Percentiles rank a stretch among this genome's conserved stretches.
phyloP scores from a whole-genome alignment of 2,888 invertebrate species.

The Boloria euphrosyne region DNA sequence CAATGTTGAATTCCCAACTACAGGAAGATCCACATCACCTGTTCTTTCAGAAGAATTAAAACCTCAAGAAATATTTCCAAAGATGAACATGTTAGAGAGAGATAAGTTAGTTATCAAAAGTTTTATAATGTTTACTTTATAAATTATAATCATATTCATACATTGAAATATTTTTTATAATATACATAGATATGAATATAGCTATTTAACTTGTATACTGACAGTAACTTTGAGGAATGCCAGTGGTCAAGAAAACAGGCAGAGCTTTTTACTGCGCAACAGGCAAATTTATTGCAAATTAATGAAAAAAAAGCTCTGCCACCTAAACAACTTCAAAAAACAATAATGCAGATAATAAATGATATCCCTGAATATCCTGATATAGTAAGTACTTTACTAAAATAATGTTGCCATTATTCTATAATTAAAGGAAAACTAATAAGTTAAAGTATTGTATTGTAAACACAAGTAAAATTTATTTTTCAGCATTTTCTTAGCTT shows the following conservation, averaged over 20 bases:
- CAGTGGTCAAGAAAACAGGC: slow-evolving; percentile 94
- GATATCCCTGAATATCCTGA: slow-evolving; percentile 91
- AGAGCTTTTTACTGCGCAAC: slow-evolving; percentile 93
- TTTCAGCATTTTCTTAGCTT: slow-evolving; percentile 94
- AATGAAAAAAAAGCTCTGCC: slow-evolving; percentile 91
- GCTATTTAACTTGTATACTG: slow-evolving; percentile 38
- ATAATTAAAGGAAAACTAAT: neutral
- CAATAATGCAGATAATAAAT: slow-evolving; percentile 86
- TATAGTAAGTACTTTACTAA: slow-evolving; percentile 84
- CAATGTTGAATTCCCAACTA: slow-evolving; percentile 61
- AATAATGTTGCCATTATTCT: neutral
- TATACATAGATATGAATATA: slow-evolving; percentile 4
- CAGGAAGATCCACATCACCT: slow-evolving; percentile 50
- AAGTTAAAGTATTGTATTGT: neutral
- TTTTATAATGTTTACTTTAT: neutral
- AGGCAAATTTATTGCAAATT: slow-evolving; percentile 90
- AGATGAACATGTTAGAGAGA: slow-evolving; percentile 69
- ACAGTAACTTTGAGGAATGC: slow-evolving; percentile 79
- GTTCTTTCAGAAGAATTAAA: slow-evolving; percentile 62
- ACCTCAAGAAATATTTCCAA: slow-evolving; percentile 65
- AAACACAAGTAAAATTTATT: slow-evolving; percentile 6
- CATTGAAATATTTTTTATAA: slow-evolving; percentile 4
- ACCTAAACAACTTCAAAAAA: slow-evolving; percentile 89
- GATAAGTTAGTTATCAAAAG: slow-evolving; percentile 62
- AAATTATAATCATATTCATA: neutral